Evolutionary conservation across 2,113 vertebrate genomes (phyloP), one percentile per base, ranked within the genome.

Genomic region (Epinephelus cyanopodus): DNA sequence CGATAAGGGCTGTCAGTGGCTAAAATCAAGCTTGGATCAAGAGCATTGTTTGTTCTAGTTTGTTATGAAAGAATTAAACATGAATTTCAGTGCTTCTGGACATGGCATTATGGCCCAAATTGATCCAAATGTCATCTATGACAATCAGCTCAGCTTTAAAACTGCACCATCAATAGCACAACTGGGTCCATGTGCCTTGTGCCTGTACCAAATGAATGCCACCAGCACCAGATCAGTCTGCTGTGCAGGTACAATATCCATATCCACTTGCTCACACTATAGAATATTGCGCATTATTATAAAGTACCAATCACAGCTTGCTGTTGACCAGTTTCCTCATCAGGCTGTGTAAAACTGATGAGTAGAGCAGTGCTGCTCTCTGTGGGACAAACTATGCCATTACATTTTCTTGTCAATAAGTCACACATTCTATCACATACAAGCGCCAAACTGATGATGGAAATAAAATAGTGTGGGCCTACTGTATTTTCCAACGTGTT

Each of bases 301-400:
- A 3, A 47, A 47, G 1, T 45, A 18, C 4, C 39, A 77, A 2
- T n/a, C 23, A 42, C 48, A 69, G 60, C 27, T 63, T 48, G 12
- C 8, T 65, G 17, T 77, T 57, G 53, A n/a, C 5, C 5, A 25
- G 39, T 42, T 54, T 1, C 25, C 13, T 57, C 48, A 50, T 6
- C 21, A 5, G 6, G 12, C 29, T 60, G 45, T 68, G 48, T 4
- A 18, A 67, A 67, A 54, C 0, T 54, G 18, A 33, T 72, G 11
- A 47, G 72, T 42, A 13, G n/a, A 65, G 39, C 61, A 63, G 13
- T 87, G 89, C 88, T 92, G 68, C 88, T 29, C 88, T 88, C 91
- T 92, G 68, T 25, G 12, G 91, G 88, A 67, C 13, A 69, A 81
- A 61, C 3, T 17, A 3, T 58, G 56, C 7, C 73, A 76, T 7